Evolutionary conservation across 2,888 invertebrate genomes (phyloP), one percentile per base, ranked within the genome.

Genomic region (Chaetogeoica ovagalla): DNA sequence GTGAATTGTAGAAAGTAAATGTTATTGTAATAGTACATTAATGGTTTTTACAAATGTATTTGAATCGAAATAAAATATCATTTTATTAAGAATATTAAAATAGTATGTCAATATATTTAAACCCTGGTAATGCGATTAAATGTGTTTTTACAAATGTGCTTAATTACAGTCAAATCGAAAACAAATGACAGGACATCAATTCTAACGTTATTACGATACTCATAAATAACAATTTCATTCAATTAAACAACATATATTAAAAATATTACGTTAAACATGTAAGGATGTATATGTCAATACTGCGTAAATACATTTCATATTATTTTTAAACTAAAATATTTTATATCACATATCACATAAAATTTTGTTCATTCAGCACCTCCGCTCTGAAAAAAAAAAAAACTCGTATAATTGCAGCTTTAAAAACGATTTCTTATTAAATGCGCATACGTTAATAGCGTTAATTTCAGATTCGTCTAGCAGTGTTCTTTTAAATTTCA

Each of bases 381-480:
- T 55, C 79, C 79, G 43, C 79, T 79, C 79, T 79, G 70, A 55
- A 79, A 79, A 63, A 69, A 55, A 69, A 13, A 15, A 59, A 30
- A 19, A 52, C 63, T 76, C 7, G 52, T n/a, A 66, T 57, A 63
- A 74, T 68, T 71, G 3, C 62, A 55, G 63, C 6, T 52, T 19
- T 30, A 7, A 57, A 5, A 43, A 43, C 57, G 66, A 66, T n/a
- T 66, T n/a, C 2, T 37, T 48, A 21, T 79, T 59, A 75, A 63
- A 21, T 57, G 73, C 85, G 84, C 55, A 30, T 84, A 87, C 87
- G 83, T 87, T 87, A 70, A 87, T 86, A 62, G 85, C 85, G 55
- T 85, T 86, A n/a, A 87, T 85, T 84, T 87, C 87, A 37, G 84
- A 83, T 65, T 85, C 84, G 65, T 85, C 84, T 55, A 86, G 66